Evolutionary conservation across 2,113 vertebrate species (phyloP), one percentile per base, ranked within the genome.

Genomic region (Malaclemys terrapin): DNA sequence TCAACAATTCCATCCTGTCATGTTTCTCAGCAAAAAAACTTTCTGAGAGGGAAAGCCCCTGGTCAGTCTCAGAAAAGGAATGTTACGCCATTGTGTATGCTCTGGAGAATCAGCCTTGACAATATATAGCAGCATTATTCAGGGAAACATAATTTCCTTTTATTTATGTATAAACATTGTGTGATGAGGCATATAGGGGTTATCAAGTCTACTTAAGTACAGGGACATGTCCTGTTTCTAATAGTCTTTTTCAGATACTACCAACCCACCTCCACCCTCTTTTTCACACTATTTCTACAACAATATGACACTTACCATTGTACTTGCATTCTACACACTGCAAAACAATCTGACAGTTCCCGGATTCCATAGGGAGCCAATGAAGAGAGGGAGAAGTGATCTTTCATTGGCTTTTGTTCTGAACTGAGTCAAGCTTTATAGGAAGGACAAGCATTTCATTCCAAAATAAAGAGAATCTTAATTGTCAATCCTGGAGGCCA

Each of bases 371-470:
- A 84, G 95, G 69, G 93, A 95, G 96, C 91, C 96, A 96, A 96
- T 91, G 95, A 96, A 93, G 95, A 94, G 95, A 94, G 93, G 93
- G 94, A 96, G 93, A 88, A 72, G 82, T 95, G 97, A 59, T 5
- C 27, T 59, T 29, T 59, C 57, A 59, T 59, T 59, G 25, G 57
- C 57, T 59, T 29, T 12, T 13, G 57, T 29, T 29, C 57, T 59
- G 57, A 59, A 59, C 10, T 14, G 25, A 59, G 57, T 59, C 57
- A 59, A 59, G 27, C 57, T 97, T 96, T 96, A 56, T 93, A 69
- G 82, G 25, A 49, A 56, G 83, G 89, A 88, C 80, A 95, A 94
- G 96, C 96, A 89, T 94, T 94, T 89, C 80, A 95, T 59, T 59
- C 57, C 27, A 59, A 59, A 59, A 59, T 59, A 59, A 12, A 59